These are phyloP conservation scores for Phanerotoma sp. DNA, from an alignment of 2,888 invertebrate species.

Conservation along the genomic window DNA sequence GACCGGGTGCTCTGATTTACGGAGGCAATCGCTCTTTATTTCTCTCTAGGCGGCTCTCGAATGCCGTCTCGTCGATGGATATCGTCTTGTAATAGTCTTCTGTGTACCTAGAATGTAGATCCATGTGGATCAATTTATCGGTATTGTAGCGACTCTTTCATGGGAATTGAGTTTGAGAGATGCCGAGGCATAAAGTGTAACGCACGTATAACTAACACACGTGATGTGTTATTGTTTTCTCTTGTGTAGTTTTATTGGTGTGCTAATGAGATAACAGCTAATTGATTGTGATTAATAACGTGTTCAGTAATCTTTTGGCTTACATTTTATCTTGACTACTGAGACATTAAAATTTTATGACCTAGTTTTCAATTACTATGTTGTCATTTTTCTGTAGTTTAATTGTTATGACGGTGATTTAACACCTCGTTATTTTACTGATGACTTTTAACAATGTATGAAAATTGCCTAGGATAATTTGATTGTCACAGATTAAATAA, in stretches of 20 bases:
- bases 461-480: too few relatives aligned
- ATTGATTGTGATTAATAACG: slow-evolving; percentile 15
- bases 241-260: slow-evolving; percentile 5
- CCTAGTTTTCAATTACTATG: too few relatives aligned
- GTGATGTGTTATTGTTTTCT: not conserved
- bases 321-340: too few relatives aligned
- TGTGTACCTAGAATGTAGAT: slow-evolving; percentile 57
- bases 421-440: too few relatives aligned
- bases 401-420: too few relatives aligned
- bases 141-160: not conserved
- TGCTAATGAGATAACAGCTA: slow-evolving; percentile 14
- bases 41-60: slow-evolving; percentile 57
- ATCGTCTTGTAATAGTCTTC: slow-evolving; percentile 58
- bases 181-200: too few relatives aligned
- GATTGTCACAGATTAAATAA: too few relatives aligned
- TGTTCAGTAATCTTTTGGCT: not conserved
- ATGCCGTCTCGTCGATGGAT: slow-evolving; percentile 55
- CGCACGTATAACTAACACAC: too few relatives aligned
- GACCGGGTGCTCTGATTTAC: slow-evolving; percentile 52
- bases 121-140: slow-evolving; percentile 25
- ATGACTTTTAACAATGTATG: too few relatives aligned
- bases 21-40: slow-evolving; percentile 58
- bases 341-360: too few relatives aligned
- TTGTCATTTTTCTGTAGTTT: too few relatives aligned
- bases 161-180: too few relatives aligned